A percentile compares a stretch with the other conserved stretches of the same genome.
phyloP scores from a whole-genome alignment of 2,888 invertebrate genomes.

The Volucella zonaria region DNA sequence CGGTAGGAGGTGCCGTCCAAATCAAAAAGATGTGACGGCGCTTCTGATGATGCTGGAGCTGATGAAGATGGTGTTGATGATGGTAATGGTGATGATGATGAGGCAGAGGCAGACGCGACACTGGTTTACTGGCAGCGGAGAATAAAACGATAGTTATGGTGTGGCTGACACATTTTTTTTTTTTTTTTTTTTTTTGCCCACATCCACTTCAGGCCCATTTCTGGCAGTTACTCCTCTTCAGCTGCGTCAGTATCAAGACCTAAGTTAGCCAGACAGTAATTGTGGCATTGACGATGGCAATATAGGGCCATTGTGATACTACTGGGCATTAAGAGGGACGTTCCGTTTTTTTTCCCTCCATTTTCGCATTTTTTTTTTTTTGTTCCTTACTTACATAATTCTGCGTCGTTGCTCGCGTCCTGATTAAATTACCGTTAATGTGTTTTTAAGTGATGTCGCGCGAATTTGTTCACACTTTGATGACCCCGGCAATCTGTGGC shows the following conservation, averaged over 20 bases:
- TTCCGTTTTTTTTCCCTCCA: not conserved
- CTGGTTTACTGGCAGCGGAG: constrained; percentile 12
- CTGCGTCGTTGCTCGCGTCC: constrained; percentile 43
- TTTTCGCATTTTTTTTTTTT: constrained; percentile 18
- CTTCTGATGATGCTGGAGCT: not conserved
- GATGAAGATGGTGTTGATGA: constrained; percentile 8
- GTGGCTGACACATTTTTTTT: not conserved
- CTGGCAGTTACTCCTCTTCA: not conserved
- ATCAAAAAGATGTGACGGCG: constrained; percentile 22
- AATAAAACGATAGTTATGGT: constrained; percentile 19
- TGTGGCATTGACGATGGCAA: constrained; percentile 42
- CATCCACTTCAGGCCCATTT: too few species aligned
- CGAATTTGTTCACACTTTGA: constrained; percentile 66
- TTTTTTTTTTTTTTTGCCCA: too few species aligned
- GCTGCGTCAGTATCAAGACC: not conserved
- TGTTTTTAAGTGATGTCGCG: constrained; percentile 70
- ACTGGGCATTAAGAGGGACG: constrained; percentile 15
- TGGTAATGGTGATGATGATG: constrained; percentile 27
- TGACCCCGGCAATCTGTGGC: constrained; percentile 31
- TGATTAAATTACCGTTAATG: constrained; percentile 71
- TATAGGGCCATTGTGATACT: constrained; percentile 20
- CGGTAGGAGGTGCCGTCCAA: constrained; percentile 43
- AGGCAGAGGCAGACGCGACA: not conserved
- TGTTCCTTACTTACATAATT: constrained; percentile 43
- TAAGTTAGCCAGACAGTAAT: constrained; percentile 29